Conservation (phyloP, 2,797 vertebrate genomes). For the Danio aesculapii region DNA sequence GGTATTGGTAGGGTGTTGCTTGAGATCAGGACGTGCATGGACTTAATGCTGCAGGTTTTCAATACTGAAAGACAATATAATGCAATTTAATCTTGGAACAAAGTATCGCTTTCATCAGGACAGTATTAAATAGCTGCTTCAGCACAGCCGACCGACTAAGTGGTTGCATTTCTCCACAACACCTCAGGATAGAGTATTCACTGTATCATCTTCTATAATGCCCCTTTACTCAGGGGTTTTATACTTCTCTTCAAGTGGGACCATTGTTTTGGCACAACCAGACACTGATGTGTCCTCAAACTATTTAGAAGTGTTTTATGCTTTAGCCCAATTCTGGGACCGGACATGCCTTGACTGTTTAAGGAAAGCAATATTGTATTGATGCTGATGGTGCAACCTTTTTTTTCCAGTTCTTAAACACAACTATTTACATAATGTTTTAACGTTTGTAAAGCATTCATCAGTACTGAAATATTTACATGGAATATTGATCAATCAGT, state of each 20-base stretch:
- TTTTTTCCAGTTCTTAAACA: slow-evolving; percentile 33
- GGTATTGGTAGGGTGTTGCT: neutral
- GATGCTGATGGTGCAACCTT: slow-evolving; percentile 43
- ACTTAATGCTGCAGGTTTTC: slow-evolving; percentile 18
- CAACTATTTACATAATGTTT: slow-evolving; percentile 57
- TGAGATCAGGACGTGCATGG: slow-evolving; percentile 4
- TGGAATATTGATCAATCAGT: slow-evolving; percentile 50
- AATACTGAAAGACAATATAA: slow-evolving; percentile 15
- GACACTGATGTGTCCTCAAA: slow-evolving; percentile 63
- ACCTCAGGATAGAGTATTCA: neutral
- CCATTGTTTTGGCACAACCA: slow-evolving; percentile 63
- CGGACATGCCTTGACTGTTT: slow-evolving; percentile 63
- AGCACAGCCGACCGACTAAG: neutral
- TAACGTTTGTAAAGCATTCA: slow-evolving; percentile 56
- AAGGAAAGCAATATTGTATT: slow-evolving; percentile 62
- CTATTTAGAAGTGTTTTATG: slow-evolving; percentile 49
- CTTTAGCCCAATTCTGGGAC: slow-evolving; percentile 48
- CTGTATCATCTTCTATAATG: neutral
- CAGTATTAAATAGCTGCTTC: slow-evolving; percentile 13
- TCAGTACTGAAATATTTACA: slow-evolving; percentile 56
- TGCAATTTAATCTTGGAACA: neutral
- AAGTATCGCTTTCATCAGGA: neutral
- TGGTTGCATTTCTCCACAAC: neutral
- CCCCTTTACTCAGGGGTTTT: slow-evolving; percentile 49
- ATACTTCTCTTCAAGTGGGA: slow-evolving; percentile 47